phyloP scores from a whole-genome alignment of 2,113 vertebrate genomes.

The Chionodraco myersi region DNA sequence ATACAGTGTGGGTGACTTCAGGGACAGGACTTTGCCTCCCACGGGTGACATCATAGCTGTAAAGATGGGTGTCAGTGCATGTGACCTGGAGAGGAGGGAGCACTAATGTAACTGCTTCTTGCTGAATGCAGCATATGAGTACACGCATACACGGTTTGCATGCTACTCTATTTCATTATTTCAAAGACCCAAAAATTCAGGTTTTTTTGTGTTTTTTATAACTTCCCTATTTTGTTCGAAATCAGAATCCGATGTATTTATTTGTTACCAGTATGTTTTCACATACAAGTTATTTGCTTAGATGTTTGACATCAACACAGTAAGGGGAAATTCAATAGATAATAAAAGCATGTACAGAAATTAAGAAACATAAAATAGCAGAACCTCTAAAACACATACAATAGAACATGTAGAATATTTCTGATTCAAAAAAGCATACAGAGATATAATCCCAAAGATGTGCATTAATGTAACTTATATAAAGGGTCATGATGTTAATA shows the following conservation, averaged over 20 bases:
- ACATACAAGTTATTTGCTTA: no score
- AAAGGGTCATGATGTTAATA: no score
- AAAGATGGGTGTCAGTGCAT: conserved; percentile 23
- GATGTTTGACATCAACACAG: no score
- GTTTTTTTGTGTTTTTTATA: neutral
- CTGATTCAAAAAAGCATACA: no score
- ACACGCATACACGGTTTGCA: neutral
- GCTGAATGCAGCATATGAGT: neutral
- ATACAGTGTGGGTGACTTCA: conserved; percentile 22
- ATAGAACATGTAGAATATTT: no score
- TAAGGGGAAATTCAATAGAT: no score
- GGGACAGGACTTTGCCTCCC: conserved; percentile 31
- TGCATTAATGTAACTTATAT: no score
- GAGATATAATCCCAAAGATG: no score
- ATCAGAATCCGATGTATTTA: neutral
- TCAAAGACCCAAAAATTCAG: neutral
- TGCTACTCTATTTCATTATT: neutral
- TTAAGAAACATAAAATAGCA: no score
- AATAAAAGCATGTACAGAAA: no score
- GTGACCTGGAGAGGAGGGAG: conserved; percentile 28
- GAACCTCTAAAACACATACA: no score
- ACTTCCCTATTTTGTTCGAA: neutral
- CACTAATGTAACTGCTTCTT: neutral
- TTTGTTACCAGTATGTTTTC: no score
- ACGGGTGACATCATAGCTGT: conserved; percentile 55